These are phyloP conservation scores for Vidua chalybeata DNA, from an alignment of 2,113 vertebrate genomes.

Conservation along the genomic window DNA sequence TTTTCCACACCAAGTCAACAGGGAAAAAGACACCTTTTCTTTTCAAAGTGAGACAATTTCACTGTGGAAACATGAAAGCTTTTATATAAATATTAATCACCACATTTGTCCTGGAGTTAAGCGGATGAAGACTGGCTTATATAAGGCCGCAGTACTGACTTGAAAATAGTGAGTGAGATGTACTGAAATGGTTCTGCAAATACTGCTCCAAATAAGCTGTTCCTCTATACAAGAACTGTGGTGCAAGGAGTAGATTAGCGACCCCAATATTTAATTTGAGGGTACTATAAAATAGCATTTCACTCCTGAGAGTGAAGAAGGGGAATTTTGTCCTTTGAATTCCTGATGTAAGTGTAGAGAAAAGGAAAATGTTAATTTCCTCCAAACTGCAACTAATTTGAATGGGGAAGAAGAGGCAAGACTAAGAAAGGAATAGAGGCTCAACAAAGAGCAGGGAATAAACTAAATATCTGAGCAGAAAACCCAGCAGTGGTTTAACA, in stretches of 20 bases:
- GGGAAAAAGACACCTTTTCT: slow-evolving; percentile 46
- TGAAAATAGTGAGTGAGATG: not conserved
- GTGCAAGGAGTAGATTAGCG: not conserved
- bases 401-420: not conserved
- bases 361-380: not conserved
- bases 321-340: not conserved
- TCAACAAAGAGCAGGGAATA: not conserved
- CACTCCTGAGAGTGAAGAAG: not conserved
- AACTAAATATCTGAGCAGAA: not conserved
- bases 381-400: not conserved
- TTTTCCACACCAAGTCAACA: not conserved
- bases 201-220: not conserved
- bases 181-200: not conserved
- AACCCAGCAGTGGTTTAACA: not conserved
- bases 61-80: slow-evolving; percentile 33
- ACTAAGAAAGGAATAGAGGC: not conserved
- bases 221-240: not conserved
- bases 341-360: not conserved
- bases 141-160: not conserved
- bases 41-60: slow-evolving; percentile 33
- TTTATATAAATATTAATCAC: slow-evolving; percentile 64
- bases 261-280: not conserved
- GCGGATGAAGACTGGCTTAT: slow-evolving; percentile 22
- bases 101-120: slow-evolving; percentile 30
- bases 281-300: not conserved